Evolutionary conservation across 2,888 invertebrate species (phyloP), one percentile per base, ranked within the genome.

Genomic region (Vesta saturnalis): DNA sequence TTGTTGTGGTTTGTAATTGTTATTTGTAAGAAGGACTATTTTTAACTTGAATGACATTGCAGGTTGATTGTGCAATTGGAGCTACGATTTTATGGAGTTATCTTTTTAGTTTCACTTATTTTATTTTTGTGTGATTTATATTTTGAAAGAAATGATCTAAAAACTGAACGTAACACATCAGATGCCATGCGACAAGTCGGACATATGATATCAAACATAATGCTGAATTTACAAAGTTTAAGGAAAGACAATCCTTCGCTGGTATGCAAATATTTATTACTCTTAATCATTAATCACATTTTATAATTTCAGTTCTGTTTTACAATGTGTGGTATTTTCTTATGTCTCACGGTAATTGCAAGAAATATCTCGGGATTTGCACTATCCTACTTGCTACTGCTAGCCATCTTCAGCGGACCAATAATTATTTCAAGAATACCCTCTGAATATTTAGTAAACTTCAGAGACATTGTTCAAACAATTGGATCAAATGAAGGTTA

Each of bases 221-320:
- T 77, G 47, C 30, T 74, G 8, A 76, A 78, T 70, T 71, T 83
- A 46, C 77, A 76, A 66, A 67, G 69, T 56, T 74, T 84, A 49
- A 77, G 84, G 59, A 77, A 78, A 63, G 82, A 84, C 55, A 83
- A 81, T 74, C 83, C 83, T 23, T 80, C 80, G 49, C 73, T 79
- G 70, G 85, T 85, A 80, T 79, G n/a, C n/a, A n/a, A n/a, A n/a
- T n/a, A n/a, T 76, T 16, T 52, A 43, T 57, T 59, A 14, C 58
- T 23, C 15, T 30, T 57, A 12, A 16, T 43, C 15, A 22, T 12
- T 3, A 46, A 3, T 16, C 21, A n/a, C n/a, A n/a, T n/a, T n/a
- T n/a, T n/a, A n/a, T n/a, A 57, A 55, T 81, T 83, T 69, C 74
- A 85, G 85, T 85, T 84, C 73, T 84, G 83, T 70, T 74, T 79